Evolutionary conservation across 1,140 invertebrate species (phyloP).

Genomic region (Zaprionus kolodkinae): DNA sequence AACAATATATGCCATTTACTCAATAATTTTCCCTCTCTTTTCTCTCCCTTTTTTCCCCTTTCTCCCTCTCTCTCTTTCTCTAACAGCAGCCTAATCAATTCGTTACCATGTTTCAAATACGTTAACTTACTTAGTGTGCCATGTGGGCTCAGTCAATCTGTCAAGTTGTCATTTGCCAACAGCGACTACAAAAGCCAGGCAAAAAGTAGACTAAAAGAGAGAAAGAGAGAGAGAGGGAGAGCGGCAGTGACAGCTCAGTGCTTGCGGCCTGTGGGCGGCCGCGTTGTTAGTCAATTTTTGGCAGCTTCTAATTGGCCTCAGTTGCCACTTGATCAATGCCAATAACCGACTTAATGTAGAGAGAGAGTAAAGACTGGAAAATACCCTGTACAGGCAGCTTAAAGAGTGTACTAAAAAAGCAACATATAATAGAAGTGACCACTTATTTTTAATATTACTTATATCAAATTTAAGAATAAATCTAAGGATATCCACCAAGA

Average conservation of each 20-base stretch:
- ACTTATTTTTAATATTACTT: too few relatives aligned
- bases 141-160: conserved; percentile 22
- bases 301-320: conserved; percentile 33
- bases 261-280: conserved; percentile 29
- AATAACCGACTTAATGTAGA: conserved; percentile 1
- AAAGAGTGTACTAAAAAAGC: neutral
- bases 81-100: conserved; percentile 3
- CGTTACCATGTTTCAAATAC: neutral
- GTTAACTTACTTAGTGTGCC: conserved; percentile 18
- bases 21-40: too few relatives aligned
- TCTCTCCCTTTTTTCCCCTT: too few relatives aligned
- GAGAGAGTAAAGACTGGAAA: neutral
- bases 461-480: too few relatives aligned
- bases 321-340: conserved; percentile 54
- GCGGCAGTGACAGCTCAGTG: neutral
- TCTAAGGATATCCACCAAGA: too few relatives aligned
- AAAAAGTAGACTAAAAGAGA: neutral
- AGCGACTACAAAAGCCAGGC: conserved; percentile 38
- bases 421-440: too few relatives aligned
- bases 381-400: neutral
- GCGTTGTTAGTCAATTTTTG: conserved; percentile 18
- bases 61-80: neutral
- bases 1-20: neutral
- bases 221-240: neutral
- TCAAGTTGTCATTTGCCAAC: conserved; percentile 23